Evolutionary conservation across 2,113 vertebrate species (phyloP).

Genomic region (Delphinus delphis): DNA sequence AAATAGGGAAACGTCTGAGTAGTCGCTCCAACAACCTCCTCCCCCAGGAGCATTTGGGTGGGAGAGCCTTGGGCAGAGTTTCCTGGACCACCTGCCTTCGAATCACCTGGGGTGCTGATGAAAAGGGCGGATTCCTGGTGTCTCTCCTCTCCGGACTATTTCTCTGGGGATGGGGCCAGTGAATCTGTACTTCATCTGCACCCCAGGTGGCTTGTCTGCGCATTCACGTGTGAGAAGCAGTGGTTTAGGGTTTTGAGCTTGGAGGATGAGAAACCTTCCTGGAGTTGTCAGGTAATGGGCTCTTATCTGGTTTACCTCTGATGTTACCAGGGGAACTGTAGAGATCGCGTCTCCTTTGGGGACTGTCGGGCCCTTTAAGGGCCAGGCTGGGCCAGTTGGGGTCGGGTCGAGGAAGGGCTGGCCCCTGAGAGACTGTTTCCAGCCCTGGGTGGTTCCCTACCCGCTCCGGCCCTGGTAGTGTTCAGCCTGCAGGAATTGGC

Average conservation of each 20-base stretch:
- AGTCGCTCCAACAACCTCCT: no score
- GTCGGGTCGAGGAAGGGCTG: not conserved
- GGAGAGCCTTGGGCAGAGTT: not conserved
- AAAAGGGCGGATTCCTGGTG: not conserved
- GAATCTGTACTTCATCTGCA: not conserved
- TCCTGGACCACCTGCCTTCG: not conserved
- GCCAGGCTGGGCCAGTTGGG: not conserved
- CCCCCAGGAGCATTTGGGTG: not conserved
- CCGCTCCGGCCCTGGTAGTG: not conserved
- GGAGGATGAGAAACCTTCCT: not conserved
- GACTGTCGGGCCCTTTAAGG: not conserved
- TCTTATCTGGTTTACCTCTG: not conserved
- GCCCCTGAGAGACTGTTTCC: not conserved
- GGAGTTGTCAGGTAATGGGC: not conserved
- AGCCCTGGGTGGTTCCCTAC: not conserved
- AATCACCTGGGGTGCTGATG: not conserved
- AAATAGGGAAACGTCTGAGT: not conserved
- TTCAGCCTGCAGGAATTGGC: not conserved
- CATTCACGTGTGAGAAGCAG: not conserved
- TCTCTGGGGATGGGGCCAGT: not conserved
- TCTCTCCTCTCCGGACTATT: not conserved
- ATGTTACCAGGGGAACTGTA: not conserved
- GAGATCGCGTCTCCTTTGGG: not conserved
- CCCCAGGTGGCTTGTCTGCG: not conserved
- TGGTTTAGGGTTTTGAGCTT: not conserved